phyloP scores from a whole-genome alignment of 1,140 invertebrate genomes.

The Eufriesea mexicana region DNA sequence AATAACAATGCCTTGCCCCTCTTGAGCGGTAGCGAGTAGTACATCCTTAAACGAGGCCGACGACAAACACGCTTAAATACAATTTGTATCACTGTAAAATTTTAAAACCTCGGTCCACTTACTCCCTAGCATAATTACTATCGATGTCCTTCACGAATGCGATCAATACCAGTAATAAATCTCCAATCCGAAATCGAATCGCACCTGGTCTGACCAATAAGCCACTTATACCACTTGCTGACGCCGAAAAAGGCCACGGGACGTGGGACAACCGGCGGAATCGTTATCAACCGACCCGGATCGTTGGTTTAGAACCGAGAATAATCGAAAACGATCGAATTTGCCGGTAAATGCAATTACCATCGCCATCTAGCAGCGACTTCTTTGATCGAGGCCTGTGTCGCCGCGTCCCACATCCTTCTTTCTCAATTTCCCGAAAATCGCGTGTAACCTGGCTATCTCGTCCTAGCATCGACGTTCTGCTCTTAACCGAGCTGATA shows the following conservation, averaged over 20 bases:
- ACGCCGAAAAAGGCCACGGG: no score
- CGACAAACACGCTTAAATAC: no score
- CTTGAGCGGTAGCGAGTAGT: no score
- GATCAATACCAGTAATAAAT: background rate
- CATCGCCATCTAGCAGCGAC: background rate
- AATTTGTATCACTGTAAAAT: no score
- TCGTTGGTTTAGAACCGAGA: no score
- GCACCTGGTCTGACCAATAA: background rate
- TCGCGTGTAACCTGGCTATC: background rate
- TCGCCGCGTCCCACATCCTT: slow-evolving; percentile 21
- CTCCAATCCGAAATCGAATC: background rate
- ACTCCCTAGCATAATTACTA: no score
- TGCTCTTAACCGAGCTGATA: background rate
- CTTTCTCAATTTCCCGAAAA: slow-evolving; percentile 32
- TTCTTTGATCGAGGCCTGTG: background rate
- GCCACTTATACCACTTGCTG: slow-evolving; percentile 4
- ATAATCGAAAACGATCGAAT: background rate
- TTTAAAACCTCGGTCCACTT: no score
- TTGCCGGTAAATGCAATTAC: slow-evolving; percentile 10
- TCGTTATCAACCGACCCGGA: background rate
- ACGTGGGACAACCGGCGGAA: background rate
- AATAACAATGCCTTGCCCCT: no score
- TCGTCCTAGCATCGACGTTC: background rate
- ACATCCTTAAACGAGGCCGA: no score
- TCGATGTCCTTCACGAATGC: no score